phyloP scores from a whole-genome alignment of 2,797 vertebrate genomes.

The Anas flavirostris region DNA sequence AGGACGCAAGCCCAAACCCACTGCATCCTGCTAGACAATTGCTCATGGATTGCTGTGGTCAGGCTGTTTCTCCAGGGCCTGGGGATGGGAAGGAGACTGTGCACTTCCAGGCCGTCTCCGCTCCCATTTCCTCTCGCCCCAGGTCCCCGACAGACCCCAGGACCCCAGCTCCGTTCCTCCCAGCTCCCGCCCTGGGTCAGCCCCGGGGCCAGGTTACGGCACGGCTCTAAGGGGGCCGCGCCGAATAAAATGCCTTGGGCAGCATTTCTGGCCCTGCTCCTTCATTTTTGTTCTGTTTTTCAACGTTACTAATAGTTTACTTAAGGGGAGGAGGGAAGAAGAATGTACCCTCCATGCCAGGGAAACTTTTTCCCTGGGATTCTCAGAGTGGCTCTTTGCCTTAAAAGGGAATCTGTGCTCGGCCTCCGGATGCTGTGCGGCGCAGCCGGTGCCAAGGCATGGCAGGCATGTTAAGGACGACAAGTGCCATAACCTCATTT shows the following conservation, averaged over 20 bases:
- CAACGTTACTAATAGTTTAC: constrained; percentile 72
- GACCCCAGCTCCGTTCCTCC: not conserved
- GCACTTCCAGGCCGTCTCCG: not conserved
- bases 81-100: not conserved
- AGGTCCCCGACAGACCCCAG: not conserved
- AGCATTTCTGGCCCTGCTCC: constrained; percentile 26
- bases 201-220: not conserved
- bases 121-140: not conserved
- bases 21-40: not conserved
- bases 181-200: not conserved
- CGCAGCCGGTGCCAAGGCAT: constrained; percentile 61
- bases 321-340: constrained; percentile 75
- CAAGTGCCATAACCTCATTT: constrained; percentile 62
- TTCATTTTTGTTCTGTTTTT: constrained; percentile 71
- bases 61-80: not conserved
- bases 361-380: constrained; percentile 69
- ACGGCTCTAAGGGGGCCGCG: not conserved
- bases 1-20: not conserved
- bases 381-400: constrained; percentile 74
- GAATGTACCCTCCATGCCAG: constrained; percentile 72
- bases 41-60: not conserved
- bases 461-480: constrained; percentile 61
- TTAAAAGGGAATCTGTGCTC: constrained; percentile 78
- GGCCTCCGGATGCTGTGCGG: constrained; percentile 50
- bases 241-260: constrained; percentile 42